Evolutionary conservation across 2,113 vertebrate genomes (phyloP).

Genomic region (Nycticryphes semicollaris): DNA sequence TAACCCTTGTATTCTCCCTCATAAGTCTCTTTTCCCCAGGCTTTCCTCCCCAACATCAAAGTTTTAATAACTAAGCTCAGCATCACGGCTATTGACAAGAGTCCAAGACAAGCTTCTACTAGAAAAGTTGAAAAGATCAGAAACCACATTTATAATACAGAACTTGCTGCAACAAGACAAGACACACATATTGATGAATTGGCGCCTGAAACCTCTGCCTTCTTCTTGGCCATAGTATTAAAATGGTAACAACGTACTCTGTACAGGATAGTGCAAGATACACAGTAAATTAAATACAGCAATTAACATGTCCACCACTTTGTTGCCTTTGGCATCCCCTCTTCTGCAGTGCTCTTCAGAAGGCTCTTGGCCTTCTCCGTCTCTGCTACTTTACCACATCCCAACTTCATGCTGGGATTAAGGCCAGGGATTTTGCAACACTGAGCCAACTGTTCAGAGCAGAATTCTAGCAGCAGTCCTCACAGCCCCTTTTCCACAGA

Average conservation of each 20-base stretch:
- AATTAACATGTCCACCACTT: background rate
- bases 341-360: background rate
- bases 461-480: background rate
- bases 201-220: background rate
- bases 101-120: slow-evolving; percentile 34
- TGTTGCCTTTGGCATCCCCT: background rate
- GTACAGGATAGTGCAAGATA: background rate
- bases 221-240: background rate
- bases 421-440: background rate
- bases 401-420: background rate
- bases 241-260: background rate
- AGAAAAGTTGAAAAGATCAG: background rate
- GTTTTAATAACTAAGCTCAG: background rate
- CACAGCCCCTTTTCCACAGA: background rate
- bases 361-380: background rate
- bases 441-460: background rate
- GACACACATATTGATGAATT: slow-evolving; percentile 26
- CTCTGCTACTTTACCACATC: background rate
- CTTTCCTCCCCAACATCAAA: slow-evolving; percentile 16
- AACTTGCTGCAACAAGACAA: slow-evolving; percentile 47
- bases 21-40: background rate
- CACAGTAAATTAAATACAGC: background rate
- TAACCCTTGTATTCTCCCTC: background rate
- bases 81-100: background rate
- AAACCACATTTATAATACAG: background rate